Percentiles rank a stretch among this genome's conserved stretches.
Evolutionary conservation across 2,113 vertebrate genomes (phyloP).

Genomic region (Syngnathus scovelli): DNA sequence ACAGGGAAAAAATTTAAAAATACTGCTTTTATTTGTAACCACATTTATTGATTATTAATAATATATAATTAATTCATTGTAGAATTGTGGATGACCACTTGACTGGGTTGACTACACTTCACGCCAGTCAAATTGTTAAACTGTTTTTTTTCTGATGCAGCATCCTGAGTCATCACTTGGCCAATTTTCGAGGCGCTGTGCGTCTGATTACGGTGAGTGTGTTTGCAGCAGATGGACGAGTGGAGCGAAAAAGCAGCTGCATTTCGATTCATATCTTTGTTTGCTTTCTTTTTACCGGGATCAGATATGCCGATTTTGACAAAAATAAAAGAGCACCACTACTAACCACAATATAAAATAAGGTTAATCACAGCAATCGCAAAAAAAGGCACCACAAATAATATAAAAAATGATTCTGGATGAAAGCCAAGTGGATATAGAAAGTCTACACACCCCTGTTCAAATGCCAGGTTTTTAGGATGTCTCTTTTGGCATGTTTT

Average conservation of each 20-base stretch:
- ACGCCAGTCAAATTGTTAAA: constrained; percentile 7
- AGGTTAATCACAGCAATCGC: too few relatives aligned
- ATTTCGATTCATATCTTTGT: constrained; percentile 35
- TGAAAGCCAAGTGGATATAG: too few relatives aligned
- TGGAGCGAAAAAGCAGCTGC: constrained; percentile 4
- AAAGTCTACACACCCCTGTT: too few relatives aligned
- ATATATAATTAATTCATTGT: background rate
- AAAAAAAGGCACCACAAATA: background rate
- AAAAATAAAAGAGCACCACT: background rate
- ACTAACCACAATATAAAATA: too few relatives aligned
- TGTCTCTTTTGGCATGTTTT: too few relatives aligned
- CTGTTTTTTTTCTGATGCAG: constrained; percentile 7
- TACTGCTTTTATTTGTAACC: background rate
- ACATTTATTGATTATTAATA: background rate
- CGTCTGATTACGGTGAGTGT: constrained; percentile 20
- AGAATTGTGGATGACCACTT: background rate
- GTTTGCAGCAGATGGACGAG: constrained; percentile 35
- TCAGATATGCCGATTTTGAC: background rate
- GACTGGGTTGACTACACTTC: background rate
- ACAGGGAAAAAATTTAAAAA: background rate
- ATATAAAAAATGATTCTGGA: too few relatives aligned
- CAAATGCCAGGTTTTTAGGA: too few relatives aligned
- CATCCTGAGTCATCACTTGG: constrained; percentile 30
- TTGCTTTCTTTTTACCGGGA: background rate
- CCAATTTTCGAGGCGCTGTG: constrained; percentile 7